A percentile compares a stretch with the other conserved stretches of the same genome.
Conservation (phyloP, 2,888 invertebrate species). For the Folsomia candida region DNA sequence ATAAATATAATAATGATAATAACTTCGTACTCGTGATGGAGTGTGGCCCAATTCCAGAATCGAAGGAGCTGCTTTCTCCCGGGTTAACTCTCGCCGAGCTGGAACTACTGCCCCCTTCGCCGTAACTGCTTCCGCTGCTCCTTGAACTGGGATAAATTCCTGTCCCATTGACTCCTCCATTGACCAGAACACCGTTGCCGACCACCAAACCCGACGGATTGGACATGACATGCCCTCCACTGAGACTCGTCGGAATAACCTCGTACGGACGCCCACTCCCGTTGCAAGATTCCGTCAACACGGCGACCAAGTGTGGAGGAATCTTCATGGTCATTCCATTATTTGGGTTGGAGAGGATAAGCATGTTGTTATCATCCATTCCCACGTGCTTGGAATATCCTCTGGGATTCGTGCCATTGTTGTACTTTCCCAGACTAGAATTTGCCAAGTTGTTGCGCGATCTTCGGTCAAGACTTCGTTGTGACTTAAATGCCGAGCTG, state of each 20-base stretch:
- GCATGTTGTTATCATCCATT: constrained; percentile 46
- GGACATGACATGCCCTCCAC: constrained; percentile 25
- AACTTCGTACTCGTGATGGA: constrained; percentile 47
- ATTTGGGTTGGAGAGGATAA: constrained; percentile 48
- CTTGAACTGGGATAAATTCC: constrained; percentile 50
- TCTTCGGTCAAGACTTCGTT: constrained; percentile 49
- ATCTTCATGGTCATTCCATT: constrained; percentile 51
- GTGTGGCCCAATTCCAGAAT: constrained; percentile 50
- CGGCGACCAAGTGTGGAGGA: constrained; percentile 50
- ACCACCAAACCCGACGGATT: constrained; percentile 27
- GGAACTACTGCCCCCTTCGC: constrained; percentile 47
- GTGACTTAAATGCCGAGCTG: constrained; percentile 41
- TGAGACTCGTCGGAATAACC: constrained; percentile 44
- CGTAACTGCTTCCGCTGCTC: constrained; percentile 50
- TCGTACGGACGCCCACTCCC: constrained; percentile 48
- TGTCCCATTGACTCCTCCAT: constrained; percentile 34
- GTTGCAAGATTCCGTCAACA: constrained; percentile 49
- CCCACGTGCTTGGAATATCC: constrained; percentile 33
- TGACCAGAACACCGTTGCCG: constrained; percentile 33
- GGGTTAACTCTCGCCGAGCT: constrained; percentile 44
- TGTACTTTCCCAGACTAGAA: constrained; percentile 32
- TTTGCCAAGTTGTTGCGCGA: constrained; percentile 31
- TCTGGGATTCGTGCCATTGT: constrained; percentile 46
- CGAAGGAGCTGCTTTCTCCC: constrained; percentile 49
- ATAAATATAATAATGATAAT: not conserved